Conservation (phyloP, 2,797 vertebrate species). For the Aeoliscus strigatus region DNA sequence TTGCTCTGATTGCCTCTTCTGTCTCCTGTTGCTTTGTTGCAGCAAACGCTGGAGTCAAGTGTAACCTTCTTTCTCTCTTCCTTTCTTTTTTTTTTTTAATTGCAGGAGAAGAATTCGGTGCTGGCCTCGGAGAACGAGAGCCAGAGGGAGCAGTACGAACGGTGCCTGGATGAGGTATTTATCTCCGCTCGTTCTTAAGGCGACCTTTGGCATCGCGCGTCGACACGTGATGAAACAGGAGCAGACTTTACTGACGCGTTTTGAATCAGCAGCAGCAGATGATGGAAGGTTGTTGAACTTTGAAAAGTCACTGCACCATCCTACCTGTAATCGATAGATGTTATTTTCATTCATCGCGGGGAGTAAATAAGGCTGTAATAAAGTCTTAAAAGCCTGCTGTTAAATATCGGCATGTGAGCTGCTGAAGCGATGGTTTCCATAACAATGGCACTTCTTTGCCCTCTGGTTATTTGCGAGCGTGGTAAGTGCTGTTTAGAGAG, state of each 20-base stretch:
- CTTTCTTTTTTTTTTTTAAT: conserved; percentile 21
- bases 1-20: no score
- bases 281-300: no score
- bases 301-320: no score
- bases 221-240: no score
- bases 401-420: conserved; percentile 19
- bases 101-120: conserved; percentile 83
- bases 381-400: no score
- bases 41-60: conserved; percentile 2
- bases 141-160: conserved; percentile 90
- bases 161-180: conserved; percentile 89
- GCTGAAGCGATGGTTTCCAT: conserved; percentile 26
- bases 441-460: conserved; percentile 29
- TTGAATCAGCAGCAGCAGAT: no score
- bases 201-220: no score
- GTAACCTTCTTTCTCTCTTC: neutral
- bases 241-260: no score
- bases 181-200: neutral
- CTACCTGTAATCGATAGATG: no score
- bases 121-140: conserved; percentile 85
- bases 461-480: conserved; percentile 45
- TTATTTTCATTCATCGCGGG: no score
- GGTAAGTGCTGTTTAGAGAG: conserved; percentile 44
- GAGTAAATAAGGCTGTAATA: no score
- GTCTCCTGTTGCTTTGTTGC: conserved; percentile 12